Conservation (phyloP, 2,888 invertebrate genomes). For the Artemia sinica region DNA sequence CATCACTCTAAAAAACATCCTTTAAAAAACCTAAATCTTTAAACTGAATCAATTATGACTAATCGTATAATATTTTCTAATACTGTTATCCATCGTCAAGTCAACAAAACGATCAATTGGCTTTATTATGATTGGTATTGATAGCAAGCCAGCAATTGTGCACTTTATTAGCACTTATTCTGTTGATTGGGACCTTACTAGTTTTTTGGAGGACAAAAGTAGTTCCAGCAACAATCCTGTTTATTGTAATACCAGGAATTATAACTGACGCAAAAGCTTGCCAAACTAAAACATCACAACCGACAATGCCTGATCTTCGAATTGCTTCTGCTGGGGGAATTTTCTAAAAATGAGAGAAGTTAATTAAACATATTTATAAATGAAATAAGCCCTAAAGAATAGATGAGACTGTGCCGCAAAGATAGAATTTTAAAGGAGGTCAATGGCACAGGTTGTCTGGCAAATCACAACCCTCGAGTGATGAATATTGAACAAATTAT, state of each 20-base stretch:
- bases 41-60: too few relatives aligned
- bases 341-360: too few relatives aligned
- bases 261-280: slow-evolving; percentile 77
- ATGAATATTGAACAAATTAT: slow-evolving; percentile 13
- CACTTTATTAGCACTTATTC: slow-evolving; percentile 41
- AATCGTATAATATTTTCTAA: slow-evolving; percentile 7
- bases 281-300: slow-evolving; percentile 72
- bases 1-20: too few relatives aligned
- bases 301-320: slow-evolving; percentile 33
- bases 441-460: too few relatives aligned
- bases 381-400: too few relatives aligned
- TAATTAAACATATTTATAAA: too few relatives aligned
- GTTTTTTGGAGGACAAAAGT: slow-evolving; percentile 24
- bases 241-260: slow-evolving; percentile 78
- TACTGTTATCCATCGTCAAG: slow-evolving; percentile 44
- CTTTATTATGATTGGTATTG: slow-evolving; percentile 76
- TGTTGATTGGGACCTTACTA: slow-evolving; percentile 32
- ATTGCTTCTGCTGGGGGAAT: slow-evolving; percentile 2
- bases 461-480: slow-evolving; percentile 19
- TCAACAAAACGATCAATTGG: slow-evolving; percentile 74
- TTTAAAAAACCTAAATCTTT: too few relatives aligned
- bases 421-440: too few relatives aligned
- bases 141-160: slow-evolving; percentile 53
- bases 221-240: slow-evolving; percentile 33
- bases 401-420: too few relatives aligned